These are phyloP conservation scores for Myotis myotis DNA, from an alignment of 2,797 vertebrate genomes.

Conservation along the genomic window DNA sequence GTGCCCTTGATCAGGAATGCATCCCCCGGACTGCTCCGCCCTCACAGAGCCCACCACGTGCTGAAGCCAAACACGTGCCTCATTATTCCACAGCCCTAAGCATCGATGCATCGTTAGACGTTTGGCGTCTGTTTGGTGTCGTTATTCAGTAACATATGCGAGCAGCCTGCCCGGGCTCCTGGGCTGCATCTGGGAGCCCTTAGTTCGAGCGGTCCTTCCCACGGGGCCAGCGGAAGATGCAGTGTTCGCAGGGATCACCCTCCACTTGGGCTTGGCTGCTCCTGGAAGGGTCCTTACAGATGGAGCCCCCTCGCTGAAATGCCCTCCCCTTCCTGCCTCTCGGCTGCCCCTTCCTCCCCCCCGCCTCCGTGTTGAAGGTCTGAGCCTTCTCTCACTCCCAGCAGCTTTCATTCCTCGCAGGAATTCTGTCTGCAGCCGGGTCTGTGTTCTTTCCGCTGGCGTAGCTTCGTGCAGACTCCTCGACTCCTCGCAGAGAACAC, in stretches of 20 bases:
- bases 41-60: not conserved
- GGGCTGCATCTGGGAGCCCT: not conserved
- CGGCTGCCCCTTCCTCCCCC: too few relatives aligned
- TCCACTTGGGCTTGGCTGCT: too few relatives aligned
- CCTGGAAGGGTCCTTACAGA: too few relatives aligned
- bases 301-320: not conserved
- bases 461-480: not conserved
- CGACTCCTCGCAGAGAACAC: not conserved
- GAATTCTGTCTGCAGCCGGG: not conserved
- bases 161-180: not conserved
- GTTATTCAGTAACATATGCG: not conserved
- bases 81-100: not conserved
- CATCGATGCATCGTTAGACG: not conserved
- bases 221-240: conserved; percentile 2
- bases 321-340: conserved; percentile 8
- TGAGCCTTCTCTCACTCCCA: not conserved
- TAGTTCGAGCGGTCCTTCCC: not conserved
- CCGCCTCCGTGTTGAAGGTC: not conserved
- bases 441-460: not conserved
- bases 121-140: not conserved
- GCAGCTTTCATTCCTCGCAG: conserved; percentile 14
- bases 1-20: not conserved
- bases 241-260: not conserved
- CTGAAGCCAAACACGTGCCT: not conserved
- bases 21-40: not conserved